Evolutionary conservation across 2,113 vertebrate genomes (phyloP).

Genomic region (Prionailurus viverrinus): DNA sequence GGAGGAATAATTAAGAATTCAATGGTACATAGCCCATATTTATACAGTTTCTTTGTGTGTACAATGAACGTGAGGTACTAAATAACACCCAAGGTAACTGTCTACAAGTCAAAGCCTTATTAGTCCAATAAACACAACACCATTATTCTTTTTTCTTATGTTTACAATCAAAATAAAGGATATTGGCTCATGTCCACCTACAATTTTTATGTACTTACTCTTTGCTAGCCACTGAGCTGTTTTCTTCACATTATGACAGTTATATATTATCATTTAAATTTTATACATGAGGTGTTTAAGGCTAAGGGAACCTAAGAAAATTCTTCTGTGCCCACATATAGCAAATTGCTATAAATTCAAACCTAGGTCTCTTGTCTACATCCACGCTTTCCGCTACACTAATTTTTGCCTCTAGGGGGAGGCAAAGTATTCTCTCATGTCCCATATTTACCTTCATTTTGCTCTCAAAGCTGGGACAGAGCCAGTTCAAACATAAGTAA

Average conservation of each 20-base stretch:
- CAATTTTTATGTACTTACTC: neutral
- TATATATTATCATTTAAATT: neutral
- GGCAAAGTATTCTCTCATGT: neutral
- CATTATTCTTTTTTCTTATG: neutral
- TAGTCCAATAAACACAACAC: neutral
- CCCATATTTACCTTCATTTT: neutral
- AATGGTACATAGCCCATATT: neutral
- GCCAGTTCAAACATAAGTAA: neutral
- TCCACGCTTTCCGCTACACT: neutral
- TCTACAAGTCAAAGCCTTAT: neutral
- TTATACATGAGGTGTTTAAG: neutral
- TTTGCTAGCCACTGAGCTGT: neutral
- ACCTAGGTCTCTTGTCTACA: neutral
- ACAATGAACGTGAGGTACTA: neutral
- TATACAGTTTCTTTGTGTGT: neutral
- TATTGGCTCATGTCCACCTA: neutral
- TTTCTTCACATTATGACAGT: neutral
- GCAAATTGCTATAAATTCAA: neutral
- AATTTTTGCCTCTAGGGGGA: neutral
- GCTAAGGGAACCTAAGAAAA: neutral
- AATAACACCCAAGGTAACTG: neutral
- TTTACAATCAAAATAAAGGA: neutral
- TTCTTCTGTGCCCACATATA: neutral
- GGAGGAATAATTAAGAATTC: slow-evolving; percentile 7
- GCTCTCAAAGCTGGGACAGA: neutral